Conservation (phyloP, 2,797 vertebrate species). For the Rhinatrema bivittatum region DNA sequence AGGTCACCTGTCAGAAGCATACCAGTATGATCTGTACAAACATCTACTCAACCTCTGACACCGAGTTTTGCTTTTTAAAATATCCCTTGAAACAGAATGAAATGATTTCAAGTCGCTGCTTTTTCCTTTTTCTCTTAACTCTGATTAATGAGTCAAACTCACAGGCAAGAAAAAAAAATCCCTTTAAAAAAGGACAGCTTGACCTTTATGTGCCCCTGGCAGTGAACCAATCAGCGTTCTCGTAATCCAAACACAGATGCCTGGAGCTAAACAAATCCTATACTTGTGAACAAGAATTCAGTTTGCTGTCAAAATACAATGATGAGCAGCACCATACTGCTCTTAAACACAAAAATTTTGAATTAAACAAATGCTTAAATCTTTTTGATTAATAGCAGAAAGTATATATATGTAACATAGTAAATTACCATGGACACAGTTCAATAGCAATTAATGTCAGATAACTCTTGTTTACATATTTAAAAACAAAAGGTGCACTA, state of each 20-base stretch:
- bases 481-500: conserved; percentile 11
- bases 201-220: conserved; percentile 84
- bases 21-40: conserved; percentile 58
- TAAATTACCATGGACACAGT: conserved; percentile 14
- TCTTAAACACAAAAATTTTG: conserved; percentile 42
- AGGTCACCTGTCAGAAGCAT: conserved; percentile 73
- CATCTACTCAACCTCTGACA: conserved; percentile 59
- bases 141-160: conserved; percentile 60
- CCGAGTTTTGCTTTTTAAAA: conserved; percentile 55
- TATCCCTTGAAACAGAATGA: conserved; percentile 54
- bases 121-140: conserved; percentile 58
- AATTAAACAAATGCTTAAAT: conserved; percentile 37
- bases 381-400: conserved; percentile 32
- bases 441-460: conserved; percentile 22
- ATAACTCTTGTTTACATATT: conserved; percentile 16
- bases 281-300: conserved; percentile 69
- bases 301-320: conserved; percentile 63
- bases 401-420: conserved; percentile 10
- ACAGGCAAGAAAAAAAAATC: conserved; percentile 34
- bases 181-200: conserved; percentile 83
- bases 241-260: conserved; percentile 92
- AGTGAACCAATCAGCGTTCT: conserved; percentile 91
- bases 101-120: conserved; percentile 53
- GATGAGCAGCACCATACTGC: conserved; percentile 40
- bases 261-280: conserved; percentile 84